Conservation (phyloP, 2,797 vertebrate genomes). For the Sus cebifrons region DNA sequence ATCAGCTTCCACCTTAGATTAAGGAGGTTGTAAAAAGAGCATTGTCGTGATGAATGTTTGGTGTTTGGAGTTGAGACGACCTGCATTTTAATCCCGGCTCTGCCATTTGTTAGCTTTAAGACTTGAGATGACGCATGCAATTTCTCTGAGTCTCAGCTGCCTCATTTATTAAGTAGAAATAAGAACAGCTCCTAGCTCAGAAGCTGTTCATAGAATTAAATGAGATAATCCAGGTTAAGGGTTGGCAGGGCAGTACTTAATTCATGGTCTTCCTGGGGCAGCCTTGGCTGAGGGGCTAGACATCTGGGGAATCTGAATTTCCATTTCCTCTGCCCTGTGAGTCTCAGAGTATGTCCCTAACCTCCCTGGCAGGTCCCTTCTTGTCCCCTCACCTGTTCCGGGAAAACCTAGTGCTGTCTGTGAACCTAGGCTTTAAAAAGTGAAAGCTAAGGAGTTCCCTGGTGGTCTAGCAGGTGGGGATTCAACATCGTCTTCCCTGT, state of each 20-base stretch:
- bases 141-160: neutral
- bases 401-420: neutral
- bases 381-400: neutral
- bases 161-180: neutral
- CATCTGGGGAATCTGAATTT: neutral
- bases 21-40: constrained; percentile 23
- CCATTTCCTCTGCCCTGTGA: neutral
- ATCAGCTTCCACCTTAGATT: constrained; percentile 17
- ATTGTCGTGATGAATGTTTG: constrained; percentile 15
- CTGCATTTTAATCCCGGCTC: neutral
- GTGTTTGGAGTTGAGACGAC: neutral
- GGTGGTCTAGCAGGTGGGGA: too few species aligned
- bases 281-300: neutral
- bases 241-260: neutral
- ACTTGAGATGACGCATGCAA: neutral
- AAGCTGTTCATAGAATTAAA: constrained; percentile 11
- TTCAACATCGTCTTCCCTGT: too few species aligned
- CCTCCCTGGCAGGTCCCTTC: neutral
- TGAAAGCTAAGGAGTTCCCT: neutral
- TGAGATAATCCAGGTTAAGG: neutral
- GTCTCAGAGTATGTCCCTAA: neutral
- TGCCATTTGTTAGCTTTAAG: neutral
- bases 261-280: neutral
- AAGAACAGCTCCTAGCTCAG: neutral
- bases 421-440: neutral